Base-by-base conservation (phyloP, 2,888 invertebrate genomes). In the Cataglyphis altisquamis region DNA sequence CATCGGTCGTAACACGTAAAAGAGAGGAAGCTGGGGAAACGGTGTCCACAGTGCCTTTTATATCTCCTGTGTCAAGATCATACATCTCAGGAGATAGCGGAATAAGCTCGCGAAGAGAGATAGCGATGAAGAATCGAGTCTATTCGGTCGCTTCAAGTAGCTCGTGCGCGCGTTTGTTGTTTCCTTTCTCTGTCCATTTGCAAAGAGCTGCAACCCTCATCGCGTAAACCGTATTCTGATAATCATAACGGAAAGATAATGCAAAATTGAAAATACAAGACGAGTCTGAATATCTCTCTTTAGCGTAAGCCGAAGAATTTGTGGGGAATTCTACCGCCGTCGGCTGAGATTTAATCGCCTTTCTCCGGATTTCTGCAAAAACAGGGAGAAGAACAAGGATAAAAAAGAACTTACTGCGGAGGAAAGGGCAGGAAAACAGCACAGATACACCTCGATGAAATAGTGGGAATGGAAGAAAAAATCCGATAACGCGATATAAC, bases 331-430 rank as follows among this genome's bases (percentile, higher is more conserved):
- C 32, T 25, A 78, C 25, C 21, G 60, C 45, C n/a, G n/a, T 57
- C 41, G 39, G 32, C n/a, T 21, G 36, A 72, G 78, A 80, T 72
- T 80, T 80, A 80, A 80, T 72, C 72, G 78, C 60, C 36, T 72
- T 83, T 78, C 78, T 29, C 68, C 55, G 63, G 72, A 62, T 84
- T 62, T 72, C 67, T 36, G 41, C 21, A 62, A 72, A 36, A 55
- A 48, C 39, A 83, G 48, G 41, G 52, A 64, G 6, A 29, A 18
- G 70, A 66, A 73, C 57, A 60, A 36, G 45, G 12, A 21, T 72
- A 72, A 78, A 78, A 70, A 72, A 72, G 18, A 57, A 15, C 15
- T 60, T 18, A 3, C 12, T 8, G 36, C 5, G n/a, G n/a, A 29
- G 9, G 41, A 6, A 55, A 10, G 25, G 25, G 25, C 39, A 21